phyloP scores from a whole-genome alignment of 2,888 invertebrate genomes.

The Drosophila koepferae region DNA sequence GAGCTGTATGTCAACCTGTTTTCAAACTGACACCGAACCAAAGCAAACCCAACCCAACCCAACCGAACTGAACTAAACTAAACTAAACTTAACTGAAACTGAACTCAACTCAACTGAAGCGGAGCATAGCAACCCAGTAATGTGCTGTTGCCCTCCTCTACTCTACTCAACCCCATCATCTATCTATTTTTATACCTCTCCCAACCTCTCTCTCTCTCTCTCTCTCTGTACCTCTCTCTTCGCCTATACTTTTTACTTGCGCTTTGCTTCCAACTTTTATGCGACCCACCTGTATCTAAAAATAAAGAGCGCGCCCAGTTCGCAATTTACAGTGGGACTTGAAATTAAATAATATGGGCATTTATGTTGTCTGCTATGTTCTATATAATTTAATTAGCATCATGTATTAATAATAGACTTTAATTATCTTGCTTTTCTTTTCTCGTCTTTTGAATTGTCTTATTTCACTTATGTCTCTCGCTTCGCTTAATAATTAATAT shows the following conservation, averaged over 20 bases:
- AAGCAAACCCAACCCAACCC: neutral
- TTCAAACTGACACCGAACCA: slow-evolving; percentile 44
- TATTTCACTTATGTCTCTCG: too few species aligned
- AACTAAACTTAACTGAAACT: slow-evolving; percentile 20
- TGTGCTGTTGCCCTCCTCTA: slow-evolving; percentile 18
- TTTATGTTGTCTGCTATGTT: too few species aligned
- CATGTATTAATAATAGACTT: neutral
- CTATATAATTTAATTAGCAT: neutral
- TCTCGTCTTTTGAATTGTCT: too few species aligned
- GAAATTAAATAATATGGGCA: neutral
- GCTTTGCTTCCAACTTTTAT: slow-evolving; percentile 19
- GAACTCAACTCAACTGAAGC: slow-evolving; percentile 32
- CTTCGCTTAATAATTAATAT: too few species aligned
- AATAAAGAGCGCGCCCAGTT: slow-evolving; percentile 35
- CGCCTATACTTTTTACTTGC: slow-evolving; percentile 12
- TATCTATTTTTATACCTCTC: neutral
- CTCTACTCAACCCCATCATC: neutral
- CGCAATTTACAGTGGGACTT: slow-evolving; percentile 17
- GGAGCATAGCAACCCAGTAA: slow-evolving; percentile 31
- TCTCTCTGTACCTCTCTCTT: neutral
- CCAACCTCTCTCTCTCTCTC: neutral
- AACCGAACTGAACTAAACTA: neutral
- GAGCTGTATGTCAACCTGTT: slow-evolving; percentile 72
- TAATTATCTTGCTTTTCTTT: too few species aligned
- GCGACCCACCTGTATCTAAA: slow-evolving; percentile 53